Evolutionary conservation across 2,888 invertebrate genomes (phyloP).

Genomic region (Teleiodes luculella): DNA sequence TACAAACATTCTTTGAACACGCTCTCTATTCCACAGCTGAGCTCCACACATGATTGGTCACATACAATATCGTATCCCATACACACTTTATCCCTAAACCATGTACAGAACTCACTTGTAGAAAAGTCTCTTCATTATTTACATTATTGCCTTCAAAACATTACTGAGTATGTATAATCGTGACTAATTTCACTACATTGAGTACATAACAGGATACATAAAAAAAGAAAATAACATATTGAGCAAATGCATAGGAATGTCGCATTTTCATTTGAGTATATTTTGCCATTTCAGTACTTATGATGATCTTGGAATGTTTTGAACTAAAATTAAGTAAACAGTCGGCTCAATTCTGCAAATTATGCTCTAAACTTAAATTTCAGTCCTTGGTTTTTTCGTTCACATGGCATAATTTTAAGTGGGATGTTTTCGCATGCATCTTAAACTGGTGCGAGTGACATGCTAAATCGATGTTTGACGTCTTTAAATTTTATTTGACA

Average conservation of each 20-base stretch:
- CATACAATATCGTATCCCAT: neutral
- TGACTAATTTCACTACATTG: conserved; percentile 57
- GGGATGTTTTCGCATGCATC: no score
- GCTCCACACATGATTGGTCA: neutral
- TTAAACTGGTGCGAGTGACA: no score
- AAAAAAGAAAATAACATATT: conserved; percentile 19
- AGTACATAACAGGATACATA: conserved; percentile 39
- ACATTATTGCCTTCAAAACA: conserved; percentile 29
- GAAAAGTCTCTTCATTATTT: conserved; percentile 30
- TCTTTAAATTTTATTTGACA: no score
- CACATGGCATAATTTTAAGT: no score
- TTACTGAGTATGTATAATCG: conserved; percentile 58
- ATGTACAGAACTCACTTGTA: conserved; percentile 23
- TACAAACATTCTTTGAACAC: conserved; percentile 58
- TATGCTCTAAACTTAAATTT: no score
- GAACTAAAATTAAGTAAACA: neutral
- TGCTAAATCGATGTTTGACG: no score
- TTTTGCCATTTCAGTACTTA: conserved; percentile 17
- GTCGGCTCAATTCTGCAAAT: no score
- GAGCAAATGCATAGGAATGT: conserved; percentile 31
- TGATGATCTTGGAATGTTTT: conserved; percentile 14
- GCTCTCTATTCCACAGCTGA: conserved; percentile 40
- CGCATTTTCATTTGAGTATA: conserved; percentile 23
- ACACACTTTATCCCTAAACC: neutral
- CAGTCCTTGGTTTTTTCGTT: no score